Conservation (phyloP, 2,888 invertebrate genomes). For the Lycia hirtaria region DNA sequence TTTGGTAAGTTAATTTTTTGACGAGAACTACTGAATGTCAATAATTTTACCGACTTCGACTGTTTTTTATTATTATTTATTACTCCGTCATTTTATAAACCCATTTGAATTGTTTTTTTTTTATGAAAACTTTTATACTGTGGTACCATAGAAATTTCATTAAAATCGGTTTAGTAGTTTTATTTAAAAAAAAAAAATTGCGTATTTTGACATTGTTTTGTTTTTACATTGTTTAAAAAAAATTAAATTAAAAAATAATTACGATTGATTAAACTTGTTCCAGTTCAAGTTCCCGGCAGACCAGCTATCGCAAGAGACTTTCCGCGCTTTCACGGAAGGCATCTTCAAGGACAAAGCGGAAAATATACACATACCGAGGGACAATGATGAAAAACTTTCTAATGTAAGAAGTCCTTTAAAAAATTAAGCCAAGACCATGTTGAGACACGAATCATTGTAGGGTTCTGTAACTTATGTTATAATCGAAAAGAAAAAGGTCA, state of each 20-base stretch:
- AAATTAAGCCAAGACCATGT: background rate
- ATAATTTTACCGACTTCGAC: background rate
- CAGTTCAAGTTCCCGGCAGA: conserved; percentile 88
- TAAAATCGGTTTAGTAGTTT: no score
- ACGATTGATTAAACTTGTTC: no score
- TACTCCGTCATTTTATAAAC: no score
- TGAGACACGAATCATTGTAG: no score
- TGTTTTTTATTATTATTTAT: background rate
- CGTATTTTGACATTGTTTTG: no score
- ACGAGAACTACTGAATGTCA: background rate
- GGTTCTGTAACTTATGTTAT: no score
- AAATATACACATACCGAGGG: conserved; percentile 60
- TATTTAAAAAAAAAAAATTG: no score
- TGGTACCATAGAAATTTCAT: no score
- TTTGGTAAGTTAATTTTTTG: background rate
- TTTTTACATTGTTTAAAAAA: no score
- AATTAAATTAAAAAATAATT: background rate
- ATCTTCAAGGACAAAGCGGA: conserved; percentile 85
- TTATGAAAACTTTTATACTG: no score
- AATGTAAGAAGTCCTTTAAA: conserved; percentile 50
- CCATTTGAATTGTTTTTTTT: no score
- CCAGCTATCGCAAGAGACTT: conserved; percentile 85
- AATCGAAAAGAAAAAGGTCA: no score
- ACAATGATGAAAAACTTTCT: conserved; percentile 76
- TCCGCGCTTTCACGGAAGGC: conserved; percentile 88